These are phyloP conservation scores for Eunapius fragilis DNA, from an alignment of 37 sponge, comb jelly and placozoan genomes.

Conservation along the genomic window DNA sequence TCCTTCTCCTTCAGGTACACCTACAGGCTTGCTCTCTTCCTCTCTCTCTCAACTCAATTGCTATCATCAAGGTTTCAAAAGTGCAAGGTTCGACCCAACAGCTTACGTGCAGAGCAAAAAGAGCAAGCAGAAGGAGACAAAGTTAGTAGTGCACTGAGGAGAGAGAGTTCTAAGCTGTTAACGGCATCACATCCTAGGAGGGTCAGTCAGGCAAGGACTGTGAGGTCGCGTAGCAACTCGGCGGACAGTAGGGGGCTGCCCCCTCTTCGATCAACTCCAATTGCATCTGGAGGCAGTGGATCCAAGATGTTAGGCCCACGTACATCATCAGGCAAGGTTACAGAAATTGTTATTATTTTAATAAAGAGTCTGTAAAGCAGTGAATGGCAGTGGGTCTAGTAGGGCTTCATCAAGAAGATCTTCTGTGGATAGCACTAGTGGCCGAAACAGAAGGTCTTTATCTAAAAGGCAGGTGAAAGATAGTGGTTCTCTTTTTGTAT, in stretches of 20 bases:
- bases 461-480: background rate
- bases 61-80: slow-evolving; percentile 17
- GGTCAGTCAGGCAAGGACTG: background rate
- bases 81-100: slow-evolving; percentile 81
- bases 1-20: slow-evolving; percentile 42
- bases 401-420: slow-evolving; percentile 38
- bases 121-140: slow-evolving; percentile 48
- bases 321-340: background rate
- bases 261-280: slow-evolving; percentile 1
- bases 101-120: slow-evolving; percentile 73
- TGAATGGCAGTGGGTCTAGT: slow-evolving; percentile 23
- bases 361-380: no score
- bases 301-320: background rate
- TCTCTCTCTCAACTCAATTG: background rate
- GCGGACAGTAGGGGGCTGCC: background rate
- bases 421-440: background rate
- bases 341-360: background rate
- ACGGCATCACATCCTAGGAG: background rate
- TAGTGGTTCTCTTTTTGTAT: background rate
- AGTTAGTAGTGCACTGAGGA: slow-evolving; percentile 42
- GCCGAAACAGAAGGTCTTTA: background rate
- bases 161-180: no score
- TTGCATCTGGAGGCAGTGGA: background rate
- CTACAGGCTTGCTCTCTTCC: background rate
- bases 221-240: background rate